Conservation (phyloP, 92 coral and sea anemone genomes). For the Montipora capitata region DNA sequence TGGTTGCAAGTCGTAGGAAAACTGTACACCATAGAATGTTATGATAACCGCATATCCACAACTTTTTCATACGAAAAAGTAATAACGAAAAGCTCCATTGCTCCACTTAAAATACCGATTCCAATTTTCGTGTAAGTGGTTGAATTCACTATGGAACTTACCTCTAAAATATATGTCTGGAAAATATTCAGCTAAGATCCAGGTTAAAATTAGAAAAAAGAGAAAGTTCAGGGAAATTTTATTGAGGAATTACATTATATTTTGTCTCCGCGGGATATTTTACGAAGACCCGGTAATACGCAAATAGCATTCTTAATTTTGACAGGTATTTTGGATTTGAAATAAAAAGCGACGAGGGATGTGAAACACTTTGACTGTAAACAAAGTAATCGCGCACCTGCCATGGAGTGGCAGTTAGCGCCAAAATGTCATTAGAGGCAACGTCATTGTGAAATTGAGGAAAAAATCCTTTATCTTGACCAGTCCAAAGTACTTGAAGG, state of each 20-base stretch:
- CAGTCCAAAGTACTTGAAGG: neutral
- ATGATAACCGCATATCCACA: conserved; percentile 12
- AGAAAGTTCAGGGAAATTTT: neutral
- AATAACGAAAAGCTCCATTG: conserved; percentile 2
- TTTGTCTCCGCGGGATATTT: conserved; percentile 4
- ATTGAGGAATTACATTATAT: conserved; percentile 2
- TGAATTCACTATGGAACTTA: no score
- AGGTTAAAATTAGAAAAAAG: neutral
- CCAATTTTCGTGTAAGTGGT: no score
- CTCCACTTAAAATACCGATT: no score
- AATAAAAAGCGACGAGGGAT: conserved; percentile 17
- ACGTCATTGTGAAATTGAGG: conserved; percentile 6
- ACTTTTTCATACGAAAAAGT: conserved; percentile 8
- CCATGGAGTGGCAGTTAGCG: neutral
- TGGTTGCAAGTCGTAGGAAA: neutral
- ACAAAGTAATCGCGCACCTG: conserved; percentile 33
- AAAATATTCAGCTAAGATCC: no score
- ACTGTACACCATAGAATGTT: conserved; percentile 14
- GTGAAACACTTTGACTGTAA: neutral
- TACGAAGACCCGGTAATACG: neutral
- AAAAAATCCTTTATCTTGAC: neutral
- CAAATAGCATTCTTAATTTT: conserved; percentile 13
- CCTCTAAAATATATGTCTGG: no score
- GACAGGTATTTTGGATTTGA: conserved; percentile 28
- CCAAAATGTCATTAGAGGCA: conserved; percentile 1